Conservation (phyloP, 2,797 vertebrate genomes). For the Setipinna tenuifilis region DNA sequence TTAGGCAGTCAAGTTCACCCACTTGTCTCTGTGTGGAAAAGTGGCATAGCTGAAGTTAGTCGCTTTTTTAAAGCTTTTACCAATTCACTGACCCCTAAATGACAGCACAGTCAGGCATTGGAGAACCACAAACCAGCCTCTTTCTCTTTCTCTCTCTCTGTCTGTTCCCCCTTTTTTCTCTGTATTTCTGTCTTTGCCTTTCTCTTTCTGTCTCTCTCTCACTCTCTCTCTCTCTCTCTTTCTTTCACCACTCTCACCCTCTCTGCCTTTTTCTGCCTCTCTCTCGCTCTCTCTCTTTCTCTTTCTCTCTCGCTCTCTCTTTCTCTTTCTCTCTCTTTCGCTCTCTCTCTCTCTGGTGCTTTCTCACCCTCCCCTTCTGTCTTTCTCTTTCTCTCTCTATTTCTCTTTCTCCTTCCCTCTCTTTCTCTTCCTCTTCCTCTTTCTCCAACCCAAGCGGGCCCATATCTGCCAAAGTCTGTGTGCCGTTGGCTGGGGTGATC, state of each 20-base stretch:
- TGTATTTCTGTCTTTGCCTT: not conserved
- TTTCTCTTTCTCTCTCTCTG: not conserved
- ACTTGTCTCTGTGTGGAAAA: not conserved
- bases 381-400: not conserved
- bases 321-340: not conserved
- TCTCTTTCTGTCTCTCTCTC: conserved; percentile 28
- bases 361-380: too few relatives aligned
- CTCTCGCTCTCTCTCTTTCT: not conserved
- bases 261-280: not conserved
- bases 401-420: not conserved
- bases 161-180: not conserved
- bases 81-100: not conserved
- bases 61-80: not conserved
- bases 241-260: not conserved
- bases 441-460: not conserved
- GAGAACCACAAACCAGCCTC: not conserved
- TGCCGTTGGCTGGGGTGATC: not conserved
- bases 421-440: not conserved
- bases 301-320: not conserved
- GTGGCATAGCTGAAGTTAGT: not conserved
- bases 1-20: not conserved
- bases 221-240: conserved; percentile 8
- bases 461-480: not conserved
- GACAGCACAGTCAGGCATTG: not conserved
- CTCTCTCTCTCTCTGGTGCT: not conserved